Conservation (phyloP, 1,140 invertebrate species). For the Nymphalis io region DNA sequence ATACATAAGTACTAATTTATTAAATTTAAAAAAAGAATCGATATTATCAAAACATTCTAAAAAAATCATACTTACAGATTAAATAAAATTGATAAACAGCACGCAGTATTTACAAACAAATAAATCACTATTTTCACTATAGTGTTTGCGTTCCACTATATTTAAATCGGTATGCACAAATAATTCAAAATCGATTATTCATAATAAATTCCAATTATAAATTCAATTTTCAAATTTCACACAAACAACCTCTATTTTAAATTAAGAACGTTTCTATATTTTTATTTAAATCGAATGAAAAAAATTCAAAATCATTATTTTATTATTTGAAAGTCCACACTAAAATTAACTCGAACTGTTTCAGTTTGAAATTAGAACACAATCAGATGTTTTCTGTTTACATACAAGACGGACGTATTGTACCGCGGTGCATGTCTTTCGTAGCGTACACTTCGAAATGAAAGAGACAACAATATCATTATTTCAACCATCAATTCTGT, state of each 20-base stretch:
- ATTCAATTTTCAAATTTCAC: background rate
- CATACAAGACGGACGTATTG: slow-evolving; percentile 15
- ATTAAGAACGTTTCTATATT: too few species aligned
- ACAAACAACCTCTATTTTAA: too few species aligned
- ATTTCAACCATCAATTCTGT: slow-evolving; percentile 1
- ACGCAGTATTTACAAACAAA: background rate
- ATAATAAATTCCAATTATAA: background rate
- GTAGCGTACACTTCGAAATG: background rate
- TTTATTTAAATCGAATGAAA: too few species aligned
- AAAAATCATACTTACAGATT: background rate
- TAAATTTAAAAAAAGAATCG: too few species aligned
- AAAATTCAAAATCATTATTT: background rate
- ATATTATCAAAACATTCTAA: background rate
- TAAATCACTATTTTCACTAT: background rate
- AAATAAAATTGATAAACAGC: background rate
- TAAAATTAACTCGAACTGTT: background rate
- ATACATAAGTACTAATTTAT: too few species aligned
- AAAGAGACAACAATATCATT: slow-evolving; percentile 14
- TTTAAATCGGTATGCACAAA: background rate
- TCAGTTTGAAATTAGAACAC: slow-evolving; percentile 35
- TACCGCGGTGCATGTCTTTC: background rate
- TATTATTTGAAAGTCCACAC: background rate
- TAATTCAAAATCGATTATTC: background rate
- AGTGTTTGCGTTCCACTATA: background rate
- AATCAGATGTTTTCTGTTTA: slow-evolving; percentile 57